Evolutionary conservation across 2,113 vertebrate genomes (phyloP).

Genomic region (Nyctibius bracteatus): DNA sequence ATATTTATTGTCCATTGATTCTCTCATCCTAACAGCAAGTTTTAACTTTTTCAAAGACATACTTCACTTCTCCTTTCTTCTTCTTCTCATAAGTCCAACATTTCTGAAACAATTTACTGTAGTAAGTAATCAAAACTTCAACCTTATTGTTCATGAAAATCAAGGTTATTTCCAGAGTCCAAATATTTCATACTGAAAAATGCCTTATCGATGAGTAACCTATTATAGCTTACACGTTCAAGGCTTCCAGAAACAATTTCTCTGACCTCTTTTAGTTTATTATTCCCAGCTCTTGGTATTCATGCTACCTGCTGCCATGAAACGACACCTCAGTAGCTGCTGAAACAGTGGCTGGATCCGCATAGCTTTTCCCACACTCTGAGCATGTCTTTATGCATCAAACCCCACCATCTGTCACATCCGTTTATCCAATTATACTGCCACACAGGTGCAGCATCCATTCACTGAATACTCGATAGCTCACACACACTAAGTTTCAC

Average conservation of each 20-base stretch:
- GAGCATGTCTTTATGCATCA: conserved; percentile 15
- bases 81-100: background rate
- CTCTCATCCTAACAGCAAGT: background rate
- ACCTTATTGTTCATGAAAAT: background rate
- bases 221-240: background rate
- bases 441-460: conserved; percentile 36
- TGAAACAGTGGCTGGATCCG: background rate
- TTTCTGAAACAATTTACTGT: background rate
- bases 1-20: background rate
- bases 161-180: background rate
- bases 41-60: background rate
- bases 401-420: conserved; percentile 45
- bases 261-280: background rate
- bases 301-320: background rate
- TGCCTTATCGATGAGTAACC: background rate
- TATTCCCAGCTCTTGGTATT: background rate
- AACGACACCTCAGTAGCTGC: background rate
- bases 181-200: background rate
- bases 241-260: background rate
- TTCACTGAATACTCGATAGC: background rate
- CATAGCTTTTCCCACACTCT: conserved; percentile 18
- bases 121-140: background rate
- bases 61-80: background rate
- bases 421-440: background rate
- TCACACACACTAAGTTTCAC: background rate